Percentiles rank a stretch among this genome's conserved stretches.
Conservation (phyloP, 2,113 vertebrate genomes). For the Mormyrus iriodes region DNA sequence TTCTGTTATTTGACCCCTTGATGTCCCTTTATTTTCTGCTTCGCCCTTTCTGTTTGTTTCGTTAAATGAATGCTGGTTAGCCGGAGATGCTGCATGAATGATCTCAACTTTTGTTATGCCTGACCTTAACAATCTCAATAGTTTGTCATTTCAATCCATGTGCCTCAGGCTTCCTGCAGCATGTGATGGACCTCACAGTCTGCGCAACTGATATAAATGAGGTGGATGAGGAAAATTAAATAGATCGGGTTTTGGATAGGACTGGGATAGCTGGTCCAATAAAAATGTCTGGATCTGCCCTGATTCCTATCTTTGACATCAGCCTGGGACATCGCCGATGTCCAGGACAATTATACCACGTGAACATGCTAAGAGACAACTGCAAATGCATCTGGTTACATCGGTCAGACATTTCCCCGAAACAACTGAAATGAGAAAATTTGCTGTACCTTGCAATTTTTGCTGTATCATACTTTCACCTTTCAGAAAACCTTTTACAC, state of each 20-base stretch:
- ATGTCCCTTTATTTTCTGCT: too few relatives aligned
- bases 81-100: too few relatives aligned
- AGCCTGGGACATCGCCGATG: background rate
- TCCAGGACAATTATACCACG: background rate
- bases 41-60: too few relatives aligned
- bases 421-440: background rate
- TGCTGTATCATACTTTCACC: background rate
- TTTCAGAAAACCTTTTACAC: background rate
- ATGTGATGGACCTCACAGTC: background rate
- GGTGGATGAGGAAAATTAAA: background rate
- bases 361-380: background rate
- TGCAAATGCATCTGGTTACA: background rate
- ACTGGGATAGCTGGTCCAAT: background rate
- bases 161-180: background rate
- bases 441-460: background rate
- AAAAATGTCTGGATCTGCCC: background rate
- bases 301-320: background rate
- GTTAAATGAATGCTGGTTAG: too few relatives aligned
- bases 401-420: background rate
- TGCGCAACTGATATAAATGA: background rate
- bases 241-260: background rate
- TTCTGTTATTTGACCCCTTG: too few relatives aligned
- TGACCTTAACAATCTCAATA: background rate
- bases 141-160: background rate
- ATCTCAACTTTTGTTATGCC: too few relatives aligned